Conservation (phyloP, 2,797 vertebrate species). For the Cheirogaleus major region DNA sequence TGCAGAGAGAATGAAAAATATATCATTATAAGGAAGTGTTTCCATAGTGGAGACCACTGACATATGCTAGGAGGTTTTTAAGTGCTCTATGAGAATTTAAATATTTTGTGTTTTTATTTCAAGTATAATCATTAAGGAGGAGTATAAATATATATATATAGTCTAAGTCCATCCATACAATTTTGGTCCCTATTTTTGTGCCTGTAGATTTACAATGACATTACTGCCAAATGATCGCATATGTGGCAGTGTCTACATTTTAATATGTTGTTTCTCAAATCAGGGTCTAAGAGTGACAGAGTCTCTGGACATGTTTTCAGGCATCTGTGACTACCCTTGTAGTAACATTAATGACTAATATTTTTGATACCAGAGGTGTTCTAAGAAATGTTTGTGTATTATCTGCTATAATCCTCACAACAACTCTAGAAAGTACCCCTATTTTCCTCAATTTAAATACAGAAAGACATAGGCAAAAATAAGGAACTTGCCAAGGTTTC, state of each 20-base stretch:
- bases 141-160: background rate
- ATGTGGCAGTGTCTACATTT: background rate
- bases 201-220: background rate
- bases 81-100: background rate
- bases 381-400: background rate
- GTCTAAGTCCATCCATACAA: background rate
- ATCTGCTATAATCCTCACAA: background rate
- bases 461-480: background rate
- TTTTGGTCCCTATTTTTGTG: constrained; percentile 12
- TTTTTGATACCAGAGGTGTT: background rate
- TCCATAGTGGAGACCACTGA: background rate
- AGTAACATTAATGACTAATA: background rate
- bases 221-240: background rate
- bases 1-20: constrained; percentile 37
- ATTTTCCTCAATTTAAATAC: background rate
- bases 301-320: background rate
- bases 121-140: background rate
- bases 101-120: constrained; percentile 45
- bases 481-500: background rate
- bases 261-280: background rate
- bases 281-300: background rate
- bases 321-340: background rate
- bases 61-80: background rate
- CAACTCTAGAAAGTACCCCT: background rate
- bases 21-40: background rate